These are phyloP conservation scores for Anolis sagrei DNA, from an alignment of 2,113 vertebrate genomes.

Conservation along the genomic window DNA sequence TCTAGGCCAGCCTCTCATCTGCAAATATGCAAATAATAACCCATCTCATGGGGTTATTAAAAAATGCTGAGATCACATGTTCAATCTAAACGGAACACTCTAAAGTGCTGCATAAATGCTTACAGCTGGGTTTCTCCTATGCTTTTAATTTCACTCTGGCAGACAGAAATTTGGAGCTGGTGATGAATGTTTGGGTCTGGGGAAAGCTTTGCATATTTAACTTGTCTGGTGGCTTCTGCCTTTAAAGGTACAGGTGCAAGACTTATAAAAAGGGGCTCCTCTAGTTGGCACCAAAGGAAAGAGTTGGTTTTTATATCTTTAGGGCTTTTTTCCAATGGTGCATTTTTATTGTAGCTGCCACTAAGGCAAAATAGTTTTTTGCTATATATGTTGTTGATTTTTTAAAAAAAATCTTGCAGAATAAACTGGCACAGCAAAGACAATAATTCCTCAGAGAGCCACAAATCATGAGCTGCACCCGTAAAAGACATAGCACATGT, in stretches of 20 bases:
- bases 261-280: neutral
- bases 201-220: neutral
- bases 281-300: neutral
- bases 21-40: neutral
- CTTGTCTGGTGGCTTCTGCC: neutral
- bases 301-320: neutral
- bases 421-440: constrained; percentile 12
- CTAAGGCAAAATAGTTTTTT: neutral
- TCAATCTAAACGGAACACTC: neutral
- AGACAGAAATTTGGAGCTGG: neutral
- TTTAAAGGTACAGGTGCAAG: neutral
- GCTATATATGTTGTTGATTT: neutral
- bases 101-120: neutral
- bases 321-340: neutral
- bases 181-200: neutral
- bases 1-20: neutral
- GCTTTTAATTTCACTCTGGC: neutral
- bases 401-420: neutral
- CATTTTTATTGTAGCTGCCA: neutral
- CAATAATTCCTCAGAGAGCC: neutral
- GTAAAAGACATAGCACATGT: constrained; percentile 12
- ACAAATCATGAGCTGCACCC: constrained; percentile 8
- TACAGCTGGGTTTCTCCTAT: neutral
- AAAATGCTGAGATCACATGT: neutral
- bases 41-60: neutral